Base-by-base conservation (phyloP, 2,888 invertebrate species). In the Limnephilus marmoratus region DNA sequence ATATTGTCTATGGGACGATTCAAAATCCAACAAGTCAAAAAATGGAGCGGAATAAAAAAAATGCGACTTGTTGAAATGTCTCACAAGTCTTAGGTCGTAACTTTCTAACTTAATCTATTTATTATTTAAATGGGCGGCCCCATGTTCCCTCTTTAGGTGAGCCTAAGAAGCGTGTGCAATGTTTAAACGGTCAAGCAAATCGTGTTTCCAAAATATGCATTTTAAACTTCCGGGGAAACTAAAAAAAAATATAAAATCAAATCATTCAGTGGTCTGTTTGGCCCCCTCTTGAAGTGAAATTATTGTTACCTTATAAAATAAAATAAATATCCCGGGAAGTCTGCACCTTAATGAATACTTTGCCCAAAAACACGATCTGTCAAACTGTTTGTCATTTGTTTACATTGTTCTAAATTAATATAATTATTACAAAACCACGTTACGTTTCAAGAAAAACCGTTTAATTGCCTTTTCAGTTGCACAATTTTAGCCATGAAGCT, bases 171-270 rank as follows among this genome's bases (percentile, higher is more conserved):
- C 92, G 95, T 96, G 96, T 96, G 96, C 96, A 96, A 95, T 94
- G 95, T 95, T 95, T 95, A 96, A 96, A 95, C 95, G 94, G 94
- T 94, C 94, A 94, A 95, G 95, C 95, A 95, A 95, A 96, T 95
- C 95, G 95, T 95, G 95, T 95, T 95, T 95, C 95, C 95, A 95
- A 95, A 96, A 95, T 95, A 96, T 94, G 95, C 96, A 95, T 82
- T 82, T 49, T n/a, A 86, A 87, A 91, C 91, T 37, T 41, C 53
- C 45, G n/a, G 90, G 41, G 82, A 81, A 49, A 31, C 24, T 80
- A 92, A 91, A 91, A 83, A 15, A 91, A 49, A 45, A 90, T 91
- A 91, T 53, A n/a, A 90, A 90, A 49, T 90, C 86, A 90, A 87
- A 87, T 29, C 87, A 31, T 13, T 24, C 34, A 86, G 41, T 31